Evolutionary conservation across 92 coral and sea anemone genomes (phyloP), one percentile per base, ranked within the genome.

Genomic region (Epizoanthus illoricatus): DNA sequence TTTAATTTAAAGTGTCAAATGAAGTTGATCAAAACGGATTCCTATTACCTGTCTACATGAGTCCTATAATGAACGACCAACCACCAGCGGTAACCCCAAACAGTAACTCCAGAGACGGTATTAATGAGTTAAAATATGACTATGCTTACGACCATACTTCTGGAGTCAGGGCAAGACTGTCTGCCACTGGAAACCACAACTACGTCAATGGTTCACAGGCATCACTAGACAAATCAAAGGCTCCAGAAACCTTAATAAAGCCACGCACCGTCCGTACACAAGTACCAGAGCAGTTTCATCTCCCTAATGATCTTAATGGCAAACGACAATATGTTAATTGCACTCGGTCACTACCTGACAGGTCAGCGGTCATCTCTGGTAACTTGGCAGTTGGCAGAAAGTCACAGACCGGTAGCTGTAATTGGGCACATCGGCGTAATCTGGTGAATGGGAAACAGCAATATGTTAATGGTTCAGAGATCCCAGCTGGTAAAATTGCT

Each of bases 121-220:
- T 17, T 39, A 40, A 70, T 12, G 71, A 78, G 6, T 2, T 78
- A 10, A 63, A 62, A 23, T 78, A 78, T 43, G 7, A 64, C 52
- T 78, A 78, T 42, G 82, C 82, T 13, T 78, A 78, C 16, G 82
- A 78, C 2, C 82, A 78, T 42, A 78, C 20, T 9, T 58, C 60
- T 5, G 71, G 58, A 4, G 82, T 59, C 20, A 63, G 67, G 43
- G 67, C 20, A 21, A 78, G 82, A 70, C 43, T 78, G 33, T 78
- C 56, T 23, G 47, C 61, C 17, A 12, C 21, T 3, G 59, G 69
- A 17, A 64, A 5, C 54, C 82, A 78, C 69, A 78, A 56, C 23
- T 78, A 78, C 82, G 40, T 78, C 33, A 78, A 78, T 64, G 82
- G 18, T 41, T 78, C 59, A 19, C 59, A 78, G 36, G 62, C 33